Conservation (phyloP, 1,140 invertebrate genomes). For the Bacillus rossius region DNA sequence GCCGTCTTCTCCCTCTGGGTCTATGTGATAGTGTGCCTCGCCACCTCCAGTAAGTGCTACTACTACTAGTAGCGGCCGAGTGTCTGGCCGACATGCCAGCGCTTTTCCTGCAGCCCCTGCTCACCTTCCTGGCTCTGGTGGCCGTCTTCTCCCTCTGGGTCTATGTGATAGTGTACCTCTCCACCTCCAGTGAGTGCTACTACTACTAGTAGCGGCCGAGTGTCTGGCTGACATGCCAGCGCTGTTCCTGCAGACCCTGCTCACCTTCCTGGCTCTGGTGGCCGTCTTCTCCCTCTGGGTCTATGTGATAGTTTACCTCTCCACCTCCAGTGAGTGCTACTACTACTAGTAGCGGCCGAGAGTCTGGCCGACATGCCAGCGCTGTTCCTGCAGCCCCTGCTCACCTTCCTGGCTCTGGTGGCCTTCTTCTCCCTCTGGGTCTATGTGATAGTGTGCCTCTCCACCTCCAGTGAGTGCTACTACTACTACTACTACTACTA, state of each 20-base stretch:
- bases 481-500: too few species aligned
- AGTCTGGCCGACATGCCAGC: slow-evolving; percentile 74
- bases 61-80: too few species aligned
- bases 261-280: slow-evolving; percentile 75
- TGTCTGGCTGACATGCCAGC: slow-evolving; percentile 74
- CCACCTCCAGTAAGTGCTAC: slow-evolving; percentile 66
- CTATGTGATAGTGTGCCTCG: slow-evolving; percentile 62
- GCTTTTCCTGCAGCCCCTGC: slow-evolving; percentile 80
- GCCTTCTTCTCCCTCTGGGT: slow-evolving; percentile 84
- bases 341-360: too few species aligned
- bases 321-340: slow-evolving; percentile 66
- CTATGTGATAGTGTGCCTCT: slow-evolving; percentile 62
- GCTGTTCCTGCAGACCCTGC: slow-evolving; percentile 80
- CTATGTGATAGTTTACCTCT: slow-evolving; percentile 62
- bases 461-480: slow-evolving; percentile 66
- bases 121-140: slow-evolving; percentile 75
- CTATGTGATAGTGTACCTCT: slow-evolving; percentile 62
- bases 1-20: slow-evolving; percentile 84
- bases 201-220: too few species aligned
- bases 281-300: slow-evolving; percentile 84
- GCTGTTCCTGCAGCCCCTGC: slow-evolving; percentile 80
- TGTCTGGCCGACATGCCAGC: slow-evolving; percentile 74
- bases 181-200: slow-evolving; percentile 66
- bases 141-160: slow-evolving; percentile 84
- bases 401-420: slow-evolving; percentile 75